Evolutionary conservation across 2,113 vertebrate genomes (phyloP), one percentile per base, ranked within the genome.

Genomic region (Phaetusa simplex): DNA sequence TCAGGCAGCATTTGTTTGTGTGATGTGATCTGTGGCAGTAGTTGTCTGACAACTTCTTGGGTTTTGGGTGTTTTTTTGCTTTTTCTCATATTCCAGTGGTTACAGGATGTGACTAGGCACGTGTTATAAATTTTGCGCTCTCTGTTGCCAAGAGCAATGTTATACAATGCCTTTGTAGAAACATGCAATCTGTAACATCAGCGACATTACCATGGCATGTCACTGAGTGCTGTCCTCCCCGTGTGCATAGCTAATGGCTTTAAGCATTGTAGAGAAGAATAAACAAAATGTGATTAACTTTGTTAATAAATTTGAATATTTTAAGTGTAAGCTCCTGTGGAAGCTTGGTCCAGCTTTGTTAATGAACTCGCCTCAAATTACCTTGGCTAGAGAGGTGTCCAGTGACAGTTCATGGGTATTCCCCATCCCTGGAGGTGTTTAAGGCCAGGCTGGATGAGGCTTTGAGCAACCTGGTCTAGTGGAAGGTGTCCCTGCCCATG

Each of bases 31-130:
- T 93, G 45, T 82, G 83, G 73, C 92, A 96, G 86, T 86, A 64
- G 79, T 14, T 83, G 52, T 56, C 88, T 96, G 94, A 95, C 86
- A 94, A 6, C 38, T 82, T 52, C 12, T 69, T 86, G 23, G 15
- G 23, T 22, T 20, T 32, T 21, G 12, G 12, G 42, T 42, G 42
- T 12, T 40, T 50, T 74, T 83, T 52, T 83, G 19, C 14, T 30
- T 91, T 90, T 84, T 30, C 53, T 94, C 9, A 3, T 71, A 29
- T 90, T 78, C 53, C 50, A 36, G 5, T 3, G 14, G 43, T 94
- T 96, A 81, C 53, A 78, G 69, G 89, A 94, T 94, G 50, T 94
- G 93, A 97, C 73, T 93, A 61, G 81, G 81, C 88, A 80, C 16
- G 70, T 42, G 70, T 88, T 53, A 53, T 0, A 72, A 55, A 74